Evolutionary conservation across 2,888 invertebrate species (phyloP).

Genomic region (Agrotis puta): DNA sequence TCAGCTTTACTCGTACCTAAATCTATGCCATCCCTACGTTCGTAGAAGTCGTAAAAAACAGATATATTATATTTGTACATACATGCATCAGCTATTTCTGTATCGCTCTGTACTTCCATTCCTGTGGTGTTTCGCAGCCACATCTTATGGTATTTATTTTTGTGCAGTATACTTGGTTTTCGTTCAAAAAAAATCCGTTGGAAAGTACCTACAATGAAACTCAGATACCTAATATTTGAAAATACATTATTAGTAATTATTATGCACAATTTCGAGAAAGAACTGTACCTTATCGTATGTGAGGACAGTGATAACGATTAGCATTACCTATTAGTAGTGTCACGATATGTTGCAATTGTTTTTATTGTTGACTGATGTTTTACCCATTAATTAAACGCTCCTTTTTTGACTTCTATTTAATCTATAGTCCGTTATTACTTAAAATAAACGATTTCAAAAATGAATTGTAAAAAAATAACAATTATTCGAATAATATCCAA

Average conservation of each 20-base stretch:
- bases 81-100: slow-evolving; percentile 85
- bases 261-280: slow-evolving; percentile 13
- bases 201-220: too few relatives aligned
- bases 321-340: slow-evolving; percentile 45
- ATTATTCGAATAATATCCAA: too few relatives aligned
- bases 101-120: slow-evolving; percentile 76
- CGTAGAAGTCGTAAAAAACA: slow-evolving; percentile 86
- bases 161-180: slow-evolving; percentile 7
- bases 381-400: background rate
- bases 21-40: slow-evolving; percentile 70
- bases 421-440: background rate
- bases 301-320: slow-evolving; percentile 64
- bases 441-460: background rate
- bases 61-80: slow-evolving; percentile 80
- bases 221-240: background rate
- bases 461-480: too few relatives aligned
- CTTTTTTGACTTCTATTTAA: background rate
- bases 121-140: slow-evolving; percentile 63
- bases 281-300: slow-evolving; percentile 51
- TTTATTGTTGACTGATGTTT: background rate
- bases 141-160: slow-evolving; percentile 47
- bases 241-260: background rate
- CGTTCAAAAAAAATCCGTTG: too few relatives aligned
- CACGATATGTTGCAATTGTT: slow-evolving; percentile 37
- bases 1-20: slow-evolving; percentile 6